Base-by-base conservation (phyloP, 2,888 invertebrate species). In the Epirrita christyi region DNA sequence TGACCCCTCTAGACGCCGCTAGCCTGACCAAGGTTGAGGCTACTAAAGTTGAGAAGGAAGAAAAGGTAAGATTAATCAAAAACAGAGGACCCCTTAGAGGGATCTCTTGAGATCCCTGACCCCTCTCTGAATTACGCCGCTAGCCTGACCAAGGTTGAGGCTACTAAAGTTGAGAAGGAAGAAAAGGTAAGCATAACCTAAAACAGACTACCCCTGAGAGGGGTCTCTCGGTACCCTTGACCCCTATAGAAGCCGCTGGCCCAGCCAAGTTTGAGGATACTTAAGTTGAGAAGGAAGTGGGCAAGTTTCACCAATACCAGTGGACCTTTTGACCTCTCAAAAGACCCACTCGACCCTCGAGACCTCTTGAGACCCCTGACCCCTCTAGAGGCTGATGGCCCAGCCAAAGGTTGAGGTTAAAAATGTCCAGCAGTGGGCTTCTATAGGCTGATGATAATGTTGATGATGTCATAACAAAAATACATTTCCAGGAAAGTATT, bases 271-370 rank as follows among this genome's bases (percentile, higher is more conserved):
- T 28, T 15, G 49, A 46, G 14, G 55, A 34, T 2, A 14, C 40
- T 14, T 27, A 52, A 52, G 2, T 63, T 47, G 52, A 47, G 54
- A 4, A 64, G n/a, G 57, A 56, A 5, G 61, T 48, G 52, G 9
- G 9, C 8, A 6, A 41, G 27, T 38, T 13, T 11, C n/a, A 15
- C 15, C 9, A 29, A 6, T 5, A 29, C 2, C 6, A 29, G 21
- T 3, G 2, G 21, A 21, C 21, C 21, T n/a, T n/a, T n/a, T n/a
- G n/a, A n/a, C n/a, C n/a, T n/a, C n/a, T n/a, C n/a, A n/a, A n/a
- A n/a, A n/a, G n/a, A n/a, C n/a, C n/a, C n/a, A n/a, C n/a, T n/a
- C n/a, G n/a, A n/a, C 4, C 21, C 4, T n/a, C n/a, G n/a, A n/a
- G n/a, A n/a, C n/a, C n/a, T n/a, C n/a, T n/a, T n/a, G n/a, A n/a